A percentile compares a stretch with the other conserved stretches of the same genome.
phyloP scores from a whole-genome alignment of 2,797 vertebrate genomes.

The Scolopax rusticola region DNA sequence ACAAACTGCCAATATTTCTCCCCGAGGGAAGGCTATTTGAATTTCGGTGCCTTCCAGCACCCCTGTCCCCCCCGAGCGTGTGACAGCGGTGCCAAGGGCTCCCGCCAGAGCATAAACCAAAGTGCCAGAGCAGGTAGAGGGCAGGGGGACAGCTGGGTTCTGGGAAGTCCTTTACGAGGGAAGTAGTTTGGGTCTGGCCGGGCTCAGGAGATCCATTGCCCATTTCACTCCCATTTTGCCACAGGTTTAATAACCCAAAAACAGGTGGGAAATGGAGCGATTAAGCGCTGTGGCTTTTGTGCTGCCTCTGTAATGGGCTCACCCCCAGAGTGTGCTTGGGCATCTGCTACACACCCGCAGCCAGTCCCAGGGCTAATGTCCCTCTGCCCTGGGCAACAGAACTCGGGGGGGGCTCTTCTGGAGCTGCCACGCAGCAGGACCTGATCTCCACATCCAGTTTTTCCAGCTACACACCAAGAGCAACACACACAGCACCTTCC shows the following conservation, averaged over 20 bases:
- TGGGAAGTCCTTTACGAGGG: neutral
- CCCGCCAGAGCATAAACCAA: neutral
- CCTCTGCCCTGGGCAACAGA: neutral
- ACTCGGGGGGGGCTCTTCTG: neutral
- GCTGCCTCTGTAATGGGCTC: neutral
- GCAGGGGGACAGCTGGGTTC: neutral
- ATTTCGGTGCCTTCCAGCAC: neutral
- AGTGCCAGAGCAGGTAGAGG: neutral
- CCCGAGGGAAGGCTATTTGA: neutral
- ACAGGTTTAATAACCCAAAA: neutral
- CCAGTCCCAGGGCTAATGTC: fast-evolving
- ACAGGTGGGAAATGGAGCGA: neutral
- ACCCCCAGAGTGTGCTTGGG: neutral
- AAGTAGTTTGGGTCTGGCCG: neutral
- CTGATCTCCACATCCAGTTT: neutral
- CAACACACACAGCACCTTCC: neutral
- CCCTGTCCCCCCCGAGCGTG: neutral
- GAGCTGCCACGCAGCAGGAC: neutral
- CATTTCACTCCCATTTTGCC: neutral
- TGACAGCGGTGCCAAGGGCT: neutral
- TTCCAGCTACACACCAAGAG: neutral
- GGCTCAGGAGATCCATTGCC: neutral
- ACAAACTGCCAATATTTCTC: neutral
- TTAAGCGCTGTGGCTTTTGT: neutral
- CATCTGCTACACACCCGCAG: neutral